A percentile compares a stretch with the other conserved stretches of the same genome.
Conservation (phyloP, 1,140 invertebrate genomes). For the Charaxes varanes region DNA sequence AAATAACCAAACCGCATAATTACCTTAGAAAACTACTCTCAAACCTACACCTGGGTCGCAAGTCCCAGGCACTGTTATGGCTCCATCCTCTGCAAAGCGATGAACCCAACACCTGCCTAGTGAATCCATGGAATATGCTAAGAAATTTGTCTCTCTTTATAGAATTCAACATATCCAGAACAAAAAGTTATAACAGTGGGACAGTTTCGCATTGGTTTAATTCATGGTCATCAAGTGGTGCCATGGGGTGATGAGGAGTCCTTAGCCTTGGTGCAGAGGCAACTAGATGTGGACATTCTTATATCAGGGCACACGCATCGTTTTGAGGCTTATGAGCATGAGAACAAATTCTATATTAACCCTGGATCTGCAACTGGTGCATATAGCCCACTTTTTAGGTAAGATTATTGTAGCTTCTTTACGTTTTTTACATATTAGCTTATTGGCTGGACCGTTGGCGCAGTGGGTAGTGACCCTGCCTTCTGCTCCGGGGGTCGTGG, state of each 20-base stretch:
- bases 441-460: no score
- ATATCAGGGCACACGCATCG: conserved; percentile 99
- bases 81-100: no score
- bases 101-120: no score
- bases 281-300: conserved; percentile 98
- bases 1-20: no score
- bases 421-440: not conserved
- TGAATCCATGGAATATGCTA: no score
- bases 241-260: conserved; percentile 98
- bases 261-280: conserved; percentile 93
- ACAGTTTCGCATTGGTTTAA: conserved; percentile 97
- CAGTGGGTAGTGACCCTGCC: no score
- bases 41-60: no score
- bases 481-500: no score
- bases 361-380: conserved; percentile 99
- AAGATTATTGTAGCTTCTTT: conserved; percentile 30
- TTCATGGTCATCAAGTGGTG: conserved; percentile 97
- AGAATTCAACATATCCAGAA: conserved; percentile 97
- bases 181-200: conserved; percentile 99
- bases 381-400: conserved; percentile 94
- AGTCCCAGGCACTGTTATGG: no score
- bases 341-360: conserved; percentile 99
- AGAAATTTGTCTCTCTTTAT: conserved; percentile 34
- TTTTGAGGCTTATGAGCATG: conserved; percentile 98
- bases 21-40: no score